Conservation (phyloP, 2,888 invertebrate species). For the Eledona agricola region DNA sequence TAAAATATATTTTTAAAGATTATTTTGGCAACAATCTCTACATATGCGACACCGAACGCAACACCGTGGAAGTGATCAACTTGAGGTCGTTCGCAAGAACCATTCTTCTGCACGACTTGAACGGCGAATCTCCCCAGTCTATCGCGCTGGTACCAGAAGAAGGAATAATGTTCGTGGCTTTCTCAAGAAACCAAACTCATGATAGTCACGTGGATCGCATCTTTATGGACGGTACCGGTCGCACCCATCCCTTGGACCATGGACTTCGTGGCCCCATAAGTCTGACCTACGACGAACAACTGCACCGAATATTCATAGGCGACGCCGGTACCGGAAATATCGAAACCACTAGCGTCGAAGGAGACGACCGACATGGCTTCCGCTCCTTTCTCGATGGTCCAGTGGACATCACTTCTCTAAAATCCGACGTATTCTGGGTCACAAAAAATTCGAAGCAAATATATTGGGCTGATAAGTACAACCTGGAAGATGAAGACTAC, state of each 20-base stretch:
- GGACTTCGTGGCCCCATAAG: conserved; percentile 66
- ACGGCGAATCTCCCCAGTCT: conserved; percentile 71
- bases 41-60: conserved; percentile 72
- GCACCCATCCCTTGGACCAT: conserved; percentile 60
- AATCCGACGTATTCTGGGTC: conserved; percentile 77
- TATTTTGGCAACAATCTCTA: conserved; percentile 77
- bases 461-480: conserved; percentile 69
- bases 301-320: conserved; percentile 71
- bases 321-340: conserved; percentile 74
- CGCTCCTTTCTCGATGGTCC: conserved; percentile 61
- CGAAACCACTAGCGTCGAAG: conserved; percentile 70
- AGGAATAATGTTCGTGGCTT: conserved; percentile 73
- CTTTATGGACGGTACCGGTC: conserved; percentile 72
- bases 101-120: conserved; percentile 67
- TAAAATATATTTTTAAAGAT: conserved; percentile 68
- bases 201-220: conserved; percentile 71
- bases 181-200: conserved; percentile 52
- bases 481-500: conserved; percentile 55
- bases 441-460: conserved; percentile 66
- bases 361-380: conserved; percentile 59
- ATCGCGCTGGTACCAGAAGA: conserved; percentile 74
- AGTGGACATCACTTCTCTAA: conserved; percentile 68
- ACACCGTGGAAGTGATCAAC: conserved; percentile 72
- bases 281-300: conserved; percentile 67
- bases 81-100: conserved; percentile 68